These are phyloP conservation scores for Hycleus phaleratus DNA, from an alignment of 1,140 invertebrate genomes.

Conservation along the genomic window DNA sequence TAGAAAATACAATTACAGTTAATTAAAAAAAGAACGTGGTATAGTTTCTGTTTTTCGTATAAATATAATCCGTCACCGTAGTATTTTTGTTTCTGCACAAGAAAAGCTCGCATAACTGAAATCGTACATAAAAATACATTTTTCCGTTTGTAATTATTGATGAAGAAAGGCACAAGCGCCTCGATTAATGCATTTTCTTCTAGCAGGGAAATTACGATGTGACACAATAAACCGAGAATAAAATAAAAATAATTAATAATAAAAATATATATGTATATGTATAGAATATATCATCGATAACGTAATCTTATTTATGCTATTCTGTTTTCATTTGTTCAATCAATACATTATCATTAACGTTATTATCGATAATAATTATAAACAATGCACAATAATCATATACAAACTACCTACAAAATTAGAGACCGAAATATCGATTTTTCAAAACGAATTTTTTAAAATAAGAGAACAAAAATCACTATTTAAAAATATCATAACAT, in stretches of 20 bases:
- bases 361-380: neutral
- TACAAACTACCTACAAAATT: neutral
- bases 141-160: too few species aligned
- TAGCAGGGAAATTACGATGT: slow-evolving; percentile 35
- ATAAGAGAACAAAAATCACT: slow-evolving; percentile 4
- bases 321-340: too few species aligned
- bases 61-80: slow-evolving; percentile 20
- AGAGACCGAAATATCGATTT: neutral
- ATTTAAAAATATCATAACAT: slow-evolving; percentile 31
- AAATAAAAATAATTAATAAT: neutral
- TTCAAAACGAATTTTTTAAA: neutral
- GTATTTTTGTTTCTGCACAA: too few species aligned
- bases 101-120: too few species aligned
- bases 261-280: neutral
- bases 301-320: neutral
- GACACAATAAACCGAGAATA: slow-evolving; percentile 24
- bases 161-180: slow-evolving; percentile 37
- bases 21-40: slow-evolving; percentile 25
- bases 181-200: slow-evolving; percentile 20
- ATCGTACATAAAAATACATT: too few species aligned
- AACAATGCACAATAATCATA: neutral
- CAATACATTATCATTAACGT: too few species aligned
- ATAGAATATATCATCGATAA: neutral
- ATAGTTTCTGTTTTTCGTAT: slow-evolving; percentile 15
- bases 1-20: slow-evolving; percentile 12